Evolutionary conservation across 1,140 invertebrate genomes (phyloP).

Genomic region (Microvelia longipes): DNA sequence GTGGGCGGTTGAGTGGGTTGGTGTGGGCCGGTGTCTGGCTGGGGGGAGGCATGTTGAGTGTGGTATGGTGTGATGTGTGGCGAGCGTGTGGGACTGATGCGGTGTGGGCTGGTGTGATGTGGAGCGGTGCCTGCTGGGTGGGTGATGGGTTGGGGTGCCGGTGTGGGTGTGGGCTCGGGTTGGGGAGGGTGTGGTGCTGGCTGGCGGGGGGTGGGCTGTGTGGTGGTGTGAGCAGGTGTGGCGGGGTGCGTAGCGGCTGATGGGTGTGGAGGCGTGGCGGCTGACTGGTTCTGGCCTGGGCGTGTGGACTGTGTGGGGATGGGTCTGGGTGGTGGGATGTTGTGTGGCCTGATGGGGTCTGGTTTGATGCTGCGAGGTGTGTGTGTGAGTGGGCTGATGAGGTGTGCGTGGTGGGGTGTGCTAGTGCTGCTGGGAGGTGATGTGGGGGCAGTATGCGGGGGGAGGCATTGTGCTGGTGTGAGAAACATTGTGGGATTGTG

Average conservation of each 20-base stretch:
- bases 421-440: neutral
- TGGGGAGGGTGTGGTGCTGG: neutral
- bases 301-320: no score
- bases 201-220: neutral
- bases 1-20: neutral
- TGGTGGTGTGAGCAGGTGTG: neutral
- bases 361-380: neutral
- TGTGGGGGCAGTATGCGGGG: conserved; percentile 2
- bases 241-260: neutral
- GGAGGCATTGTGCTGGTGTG: conserved; percentile 1
- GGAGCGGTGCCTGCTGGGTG: neutral
- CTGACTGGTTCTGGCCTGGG: neutral
- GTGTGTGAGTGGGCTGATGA: neutral
- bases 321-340: no score
- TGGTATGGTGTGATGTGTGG: neutral
- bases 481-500: neutral
- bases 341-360: no score
- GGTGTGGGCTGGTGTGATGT: neutral
- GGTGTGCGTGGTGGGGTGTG: neutral
- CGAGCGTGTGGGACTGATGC: neutral
- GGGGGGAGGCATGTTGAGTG: neutral
- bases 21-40: neutral
- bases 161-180: neutral
- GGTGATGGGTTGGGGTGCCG: neutral
- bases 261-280: neutral